These are phyloP conservation scores for Picathartes gymnocephalus DNA, from an alignment of 2,113 vertebrate species.

Conservation along the genomic window DNA sequence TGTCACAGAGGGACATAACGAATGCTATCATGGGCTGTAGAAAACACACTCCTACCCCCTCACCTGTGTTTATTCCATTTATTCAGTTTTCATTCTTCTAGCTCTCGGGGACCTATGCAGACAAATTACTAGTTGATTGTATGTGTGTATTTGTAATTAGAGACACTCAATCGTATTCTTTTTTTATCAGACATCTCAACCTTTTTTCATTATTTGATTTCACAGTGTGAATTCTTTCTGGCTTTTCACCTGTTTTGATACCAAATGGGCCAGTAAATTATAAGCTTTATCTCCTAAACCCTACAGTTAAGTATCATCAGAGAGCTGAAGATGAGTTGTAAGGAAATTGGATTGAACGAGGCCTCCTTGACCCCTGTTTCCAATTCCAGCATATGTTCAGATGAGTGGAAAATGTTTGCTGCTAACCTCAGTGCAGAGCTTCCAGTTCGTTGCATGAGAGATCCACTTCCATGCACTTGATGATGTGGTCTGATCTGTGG, in stretches of 20 bases:
- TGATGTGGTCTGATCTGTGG: neutral
- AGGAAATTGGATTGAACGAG: neutral
- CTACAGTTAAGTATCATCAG: neutral
- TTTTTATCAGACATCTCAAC: neutral
- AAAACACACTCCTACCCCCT: neutral
- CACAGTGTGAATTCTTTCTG: neutral
- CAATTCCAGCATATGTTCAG: neutral
- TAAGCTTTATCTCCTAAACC: neutral
- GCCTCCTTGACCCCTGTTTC: neutral
- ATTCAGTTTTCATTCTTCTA: neutral
- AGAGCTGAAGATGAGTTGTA: neutral
- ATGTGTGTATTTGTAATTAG: neutral
- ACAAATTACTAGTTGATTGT: neutral
- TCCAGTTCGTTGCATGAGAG: neutral
- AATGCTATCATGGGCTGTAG: neutral
- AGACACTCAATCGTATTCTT: neutral
- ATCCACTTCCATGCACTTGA: neutral
- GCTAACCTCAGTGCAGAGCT: constrained; percentile 10
- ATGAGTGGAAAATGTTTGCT: constrained; percentile 10
- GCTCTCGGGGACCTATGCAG: neutral
- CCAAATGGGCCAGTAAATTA: neutral
- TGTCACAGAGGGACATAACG: neutral
- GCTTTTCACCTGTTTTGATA: neutral
- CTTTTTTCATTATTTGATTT: neutral
- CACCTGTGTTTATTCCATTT: neutral